Evolutionary conservation across 1,140 invertebrate genomes (phyloP).

Genomic region (Trichomalopsis sarcophagae): DNA sequence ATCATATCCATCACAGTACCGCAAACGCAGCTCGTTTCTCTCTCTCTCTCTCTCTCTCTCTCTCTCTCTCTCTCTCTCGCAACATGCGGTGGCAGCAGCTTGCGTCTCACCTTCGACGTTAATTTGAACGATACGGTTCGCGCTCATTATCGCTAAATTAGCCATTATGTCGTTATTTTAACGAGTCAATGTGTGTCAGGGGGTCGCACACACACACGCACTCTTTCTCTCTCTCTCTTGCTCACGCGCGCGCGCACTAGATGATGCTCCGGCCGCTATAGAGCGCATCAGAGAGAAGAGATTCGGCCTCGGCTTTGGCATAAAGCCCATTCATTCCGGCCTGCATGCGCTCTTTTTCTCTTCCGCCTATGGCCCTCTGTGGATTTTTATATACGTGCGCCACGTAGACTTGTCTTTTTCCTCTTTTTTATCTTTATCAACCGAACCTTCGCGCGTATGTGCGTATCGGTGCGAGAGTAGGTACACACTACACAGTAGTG

Average conservation of each 20-base stretch:
- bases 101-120: conserved; percentile 73
- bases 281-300: not conserved
- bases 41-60: not conserved
- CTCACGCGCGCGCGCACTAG: not conserved
- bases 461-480: too few species aligned
- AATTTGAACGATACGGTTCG: conserved; percentile 74
- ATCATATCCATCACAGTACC: not conserved
- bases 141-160: conserved; percentile 76
- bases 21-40: not conserved
- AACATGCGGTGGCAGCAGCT: not conserved
- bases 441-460: not conserved
- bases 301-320: conserved; percentile 32
- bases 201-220: conserved; percentile 51
- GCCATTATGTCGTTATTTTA: conserved; percentile 76
- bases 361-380: not conserved
- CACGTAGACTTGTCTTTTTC: not conserved
- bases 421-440: not conserved
- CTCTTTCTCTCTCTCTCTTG: conserved; percentile 27
- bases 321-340: not conserved
- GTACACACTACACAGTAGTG: too few species aligned
- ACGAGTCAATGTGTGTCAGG: conserved; percentile 76
- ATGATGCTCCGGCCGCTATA: not conserved
- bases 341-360: too few species aligned
- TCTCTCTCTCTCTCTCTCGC: not conserved
- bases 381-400: not conserved